A percentile compares a stretch with the other conserved stretches of the same genome.
These are phyloP conservation scores for Syngnathus scovelli DNA, from an alignment of 2,113 vertebrate genomes.

Conservation along the genomic window DNA sequence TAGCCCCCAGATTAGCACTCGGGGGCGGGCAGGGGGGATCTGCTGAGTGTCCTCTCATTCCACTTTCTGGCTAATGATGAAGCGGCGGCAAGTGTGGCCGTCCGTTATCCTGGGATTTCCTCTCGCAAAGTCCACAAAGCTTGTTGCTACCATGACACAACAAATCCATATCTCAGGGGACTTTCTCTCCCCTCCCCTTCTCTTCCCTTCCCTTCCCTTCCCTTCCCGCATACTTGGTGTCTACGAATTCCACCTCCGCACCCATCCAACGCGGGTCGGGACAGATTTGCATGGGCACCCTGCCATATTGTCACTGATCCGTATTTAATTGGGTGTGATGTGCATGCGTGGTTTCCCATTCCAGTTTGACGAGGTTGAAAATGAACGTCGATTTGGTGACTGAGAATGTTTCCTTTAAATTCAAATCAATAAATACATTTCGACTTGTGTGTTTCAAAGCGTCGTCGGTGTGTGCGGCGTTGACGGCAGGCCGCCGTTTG, in stretches of 20 bases:
- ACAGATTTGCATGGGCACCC: constrained; percentile 67
- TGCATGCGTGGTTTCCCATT: constrained; percentile 4
- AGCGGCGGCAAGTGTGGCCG: constrained; percentile 49
- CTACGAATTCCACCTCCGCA: constrained; percentile 39
- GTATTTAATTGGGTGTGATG: constrained; percentile 65
- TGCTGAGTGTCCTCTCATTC: constrained; percentile 35
- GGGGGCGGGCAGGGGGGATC: constrained; percentile 15
- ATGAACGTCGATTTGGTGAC: not conserved
- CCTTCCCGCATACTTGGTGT: constrained; percentile 1
- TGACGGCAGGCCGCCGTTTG: constrained; percentile 52
- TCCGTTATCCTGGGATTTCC: constrained; percentile 57
- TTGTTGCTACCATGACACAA: constrained; percentile 3
- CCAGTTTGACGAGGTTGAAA: constrained; percentile 9
- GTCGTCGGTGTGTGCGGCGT: constrained; percentile 48
- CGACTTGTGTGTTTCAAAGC: constrained; percentile 29
- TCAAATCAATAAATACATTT: not conserved
- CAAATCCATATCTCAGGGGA: no score
- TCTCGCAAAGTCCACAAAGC: constrained; percentile 34
- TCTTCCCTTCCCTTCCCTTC: no score
- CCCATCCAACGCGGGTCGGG: constrained; percentile 36
- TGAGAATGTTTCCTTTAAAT: no score
- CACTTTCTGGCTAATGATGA: constrained; percentile 39
- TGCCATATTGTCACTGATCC: constrained; percentile 58
- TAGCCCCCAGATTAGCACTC: constrained; percentile 36
- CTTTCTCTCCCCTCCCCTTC: constrained; percentile 12